These are phyloP conservation scores for Knipowitschia caucasica DNA, from an alignment of 2,797 vertebrate genomes.

Conservation along the genomic window DNA sequence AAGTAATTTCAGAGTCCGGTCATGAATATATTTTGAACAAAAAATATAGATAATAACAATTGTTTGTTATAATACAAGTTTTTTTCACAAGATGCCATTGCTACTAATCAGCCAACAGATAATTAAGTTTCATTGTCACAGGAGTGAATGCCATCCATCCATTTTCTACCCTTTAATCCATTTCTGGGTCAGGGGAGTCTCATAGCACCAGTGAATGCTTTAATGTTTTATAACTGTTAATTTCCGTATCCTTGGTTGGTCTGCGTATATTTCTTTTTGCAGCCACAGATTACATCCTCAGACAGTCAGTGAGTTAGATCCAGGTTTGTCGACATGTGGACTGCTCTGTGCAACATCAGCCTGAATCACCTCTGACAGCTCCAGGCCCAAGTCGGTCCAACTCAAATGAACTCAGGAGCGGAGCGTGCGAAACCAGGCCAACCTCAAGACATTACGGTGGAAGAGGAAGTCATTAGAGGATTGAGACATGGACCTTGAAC, in stretches of 20 bases:
- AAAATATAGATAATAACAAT: too few species aligned
- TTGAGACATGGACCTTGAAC: neutral
- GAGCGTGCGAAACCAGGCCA: neutral
- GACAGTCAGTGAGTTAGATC: neutral
- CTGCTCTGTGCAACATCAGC: neutral
- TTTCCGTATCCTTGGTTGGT: neutral
- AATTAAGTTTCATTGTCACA: too few species aligned
- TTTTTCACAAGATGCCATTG: too few species aligned
- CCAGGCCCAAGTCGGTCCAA: conserved; percentile 6
- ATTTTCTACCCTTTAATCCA: too few species aligned
- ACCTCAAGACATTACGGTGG: neutral
- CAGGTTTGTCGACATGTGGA: conserved; percentile 12
- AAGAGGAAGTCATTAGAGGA: conserved; percentile 3
- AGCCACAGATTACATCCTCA: neutral
- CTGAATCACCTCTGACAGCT: conserved; percentile 17
- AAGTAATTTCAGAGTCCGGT: too few species aligned
- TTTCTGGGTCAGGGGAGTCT: too few species aligned
- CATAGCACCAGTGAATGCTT: too few species aligned
- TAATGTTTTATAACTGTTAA: neutral
- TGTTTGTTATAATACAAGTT: too few species aligned
- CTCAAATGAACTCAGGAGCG: neutral
- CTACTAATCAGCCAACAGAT: too few species aligned
- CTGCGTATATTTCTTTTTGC: neutral
- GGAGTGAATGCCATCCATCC: too few species aligned
- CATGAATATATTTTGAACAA: too few species aligned